Evolutionary conservation across 2,113 vertebrate genomes (phyloP).

Genomic region (Sander lucioperca): DNA sequence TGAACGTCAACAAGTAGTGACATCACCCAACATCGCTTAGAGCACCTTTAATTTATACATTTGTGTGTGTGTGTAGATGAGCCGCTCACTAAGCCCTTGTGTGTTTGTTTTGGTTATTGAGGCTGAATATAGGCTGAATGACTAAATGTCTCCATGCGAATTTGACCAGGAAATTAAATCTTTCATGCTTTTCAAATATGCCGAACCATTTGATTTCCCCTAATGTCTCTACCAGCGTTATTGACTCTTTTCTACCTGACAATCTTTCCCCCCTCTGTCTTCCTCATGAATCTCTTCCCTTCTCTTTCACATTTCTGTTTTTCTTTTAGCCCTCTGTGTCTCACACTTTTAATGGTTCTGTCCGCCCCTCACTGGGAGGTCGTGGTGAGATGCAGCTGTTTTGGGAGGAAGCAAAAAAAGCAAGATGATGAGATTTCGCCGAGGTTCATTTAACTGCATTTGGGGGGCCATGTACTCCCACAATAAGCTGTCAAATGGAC

Average conservation of each 20-base stretch:
- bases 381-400: constrained; percentile 65
- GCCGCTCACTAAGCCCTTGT: constrained; percentile 23
- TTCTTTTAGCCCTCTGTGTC: background rate
- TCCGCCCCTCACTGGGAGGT: constrained; percentile 46
- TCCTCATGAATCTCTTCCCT: background rate
- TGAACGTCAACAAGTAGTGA: too few relatives aligned
- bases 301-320: background rate
- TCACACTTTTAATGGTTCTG: constrained; percentile 22
- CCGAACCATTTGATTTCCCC: constrained; percentile 46
- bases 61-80: constrained; percentile 19
- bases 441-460: constrained; percentile 75
- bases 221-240: constrained; percentile 32
- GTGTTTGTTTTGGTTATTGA: constrained; percentile 63
- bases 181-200: constrained; percentile 43
- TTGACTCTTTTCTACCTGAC: constrained; percentile 42
- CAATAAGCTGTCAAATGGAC: constrained; percentile 57
- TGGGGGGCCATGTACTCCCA: constrained; percentile 35
- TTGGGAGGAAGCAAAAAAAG: constrained; percentile 44
- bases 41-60: background rate
- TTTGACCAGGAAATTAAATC: constrained; percentile 77
- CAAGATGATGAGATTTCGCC: constrained; percentile 49
- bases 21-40: too few relatives aligned
- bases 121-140: background rate
- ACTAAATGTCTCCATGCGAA: constrained; percentile 42
- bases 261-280: constrained; percentile 17